Conservation (phyloP, 2,888 invertebrate species). For the Cistogaster globosa region DNA sequence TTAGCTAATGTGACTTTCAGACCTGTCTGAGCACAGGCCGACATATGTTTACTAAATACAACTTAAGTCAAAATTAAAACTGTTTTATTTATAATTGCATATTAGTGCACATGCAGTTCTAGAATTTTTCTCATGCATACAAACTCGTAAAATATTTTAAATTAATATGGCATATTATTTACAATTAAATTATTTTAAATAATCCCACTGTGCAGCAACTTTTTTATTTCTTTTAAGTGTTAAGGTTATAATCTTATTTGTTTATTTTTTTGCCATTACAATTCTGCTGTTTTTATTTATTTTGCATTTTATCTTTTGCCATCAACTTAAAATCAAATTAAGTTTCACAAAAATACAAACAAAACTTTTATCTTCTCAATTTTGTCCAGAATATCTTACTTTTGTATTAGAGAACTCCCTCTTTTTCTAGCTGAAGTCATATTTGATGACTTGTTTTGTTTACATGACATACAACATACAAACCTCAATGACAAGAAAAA, state of each 20-base stretch:
- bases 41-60: too few species aligned
- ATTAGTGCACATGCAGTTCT: too few species aligned
- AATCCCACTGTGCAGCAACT: constrained; percentile 28
- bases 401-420: neutral
- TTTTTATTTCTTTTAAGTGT: constrained; percentile 44
- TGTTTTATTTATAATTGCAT: too few species aligned
- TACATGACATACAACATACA: neutral
- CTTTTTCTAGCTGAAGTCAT: neutral
- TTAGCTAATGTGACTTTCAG: too few species aligned
- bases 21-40: too few species aligned
- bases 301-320: constrained; percentile 23
- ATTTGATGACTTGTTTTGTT: neutral
- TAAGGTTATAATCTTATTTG: constrained; percentile 63
- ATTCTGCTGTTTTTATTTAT: constrained; percentile 28
- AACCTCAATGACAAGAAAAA: neutral
- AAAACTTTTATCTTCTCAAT: neutral
- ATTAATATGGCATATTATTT: neutral
- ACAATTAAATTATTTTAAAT: neutral
- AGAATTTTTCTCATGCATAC: too few species aligned
- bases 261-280: constrained; percentile 12
- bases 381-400: neutral
- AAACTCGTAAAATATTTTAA: too few species aligned
- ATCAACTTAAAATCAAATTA: constrained; percentile 68
- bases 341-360: constrained; percentile 26
- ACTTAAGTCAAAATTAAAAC: too few species aligned